Conservation (phyloP, 2,797 vertebrate species). For the Epinephelus awoara region DNA sequence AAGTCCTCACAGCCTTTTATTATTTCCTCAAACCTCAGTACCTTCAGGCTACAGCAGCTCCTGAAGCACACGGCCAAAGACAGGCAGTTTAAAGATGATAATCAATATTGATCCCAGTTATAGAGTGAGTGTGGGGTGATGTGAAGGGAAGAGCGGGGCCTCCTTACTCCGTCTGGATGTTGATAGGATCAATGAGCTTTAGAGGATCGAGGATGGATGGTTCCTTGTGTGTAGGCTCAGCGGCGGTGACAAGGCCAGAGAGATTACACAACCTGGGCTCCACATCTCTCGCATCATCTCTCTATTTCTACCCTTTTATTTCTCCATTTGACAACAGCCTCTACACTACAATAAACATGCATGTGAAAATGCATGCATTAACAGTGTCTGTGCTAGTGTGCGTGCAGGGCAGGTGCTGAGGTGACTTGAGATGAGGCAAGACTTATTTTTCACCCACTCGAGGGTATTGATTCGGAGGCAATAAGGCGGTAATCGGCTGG, state of each 20-base stretch:
- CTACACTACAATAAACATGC: conserved; percentile 7
- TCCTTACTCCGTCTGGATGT: conserved; percentile 50
- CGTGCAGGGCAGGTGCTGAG: conserved; percentile 12
- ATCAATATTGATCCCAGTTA: conserved; percentile 84
- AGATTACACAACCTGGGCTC: conserved; percentile 46
- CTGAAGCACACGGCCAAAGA: conserved; percentile 59
- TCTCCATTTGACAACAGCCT: conserved; percentile 14
- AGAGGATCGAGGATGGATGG: conserved; percentile 65
- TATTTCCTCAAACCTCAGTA: conserved; percentile 17
- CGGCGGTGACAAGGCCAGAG: conserved; percentile 48
- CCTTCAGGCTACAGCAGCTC: conserved; percentile 30
- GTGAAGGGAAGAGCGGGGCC: conserved; percentile 8
- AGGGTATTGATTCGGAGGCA: conserved; percentile 74
- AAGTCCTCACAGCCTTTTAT: neutral
- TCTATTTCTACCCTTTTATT: conserved; percentile 16
- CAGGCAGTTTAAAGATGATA: conserved; percentile 80
- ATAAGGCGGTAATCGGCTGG: conserved; percentile 73
- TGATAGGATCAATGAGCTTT: conserved; percentile 77
- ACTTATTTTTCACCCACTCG: conserved; percentile 62
- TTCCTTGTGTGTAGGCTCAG: conserved; percentile 45
- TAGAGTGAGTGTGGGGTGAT: conserved; percentile 53
- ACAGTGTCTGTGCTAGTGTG: neutral
- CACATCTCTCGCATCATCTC: conserved; percentile 38
- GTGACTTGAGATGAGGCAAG: conserved; percentile 35
- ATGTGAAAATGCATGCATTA: conserved; percentile 16